Evolutionary conservation across 2,888 invertebrate species (phyloP).

Genomic region (Crepidodera aurea): DNA sequence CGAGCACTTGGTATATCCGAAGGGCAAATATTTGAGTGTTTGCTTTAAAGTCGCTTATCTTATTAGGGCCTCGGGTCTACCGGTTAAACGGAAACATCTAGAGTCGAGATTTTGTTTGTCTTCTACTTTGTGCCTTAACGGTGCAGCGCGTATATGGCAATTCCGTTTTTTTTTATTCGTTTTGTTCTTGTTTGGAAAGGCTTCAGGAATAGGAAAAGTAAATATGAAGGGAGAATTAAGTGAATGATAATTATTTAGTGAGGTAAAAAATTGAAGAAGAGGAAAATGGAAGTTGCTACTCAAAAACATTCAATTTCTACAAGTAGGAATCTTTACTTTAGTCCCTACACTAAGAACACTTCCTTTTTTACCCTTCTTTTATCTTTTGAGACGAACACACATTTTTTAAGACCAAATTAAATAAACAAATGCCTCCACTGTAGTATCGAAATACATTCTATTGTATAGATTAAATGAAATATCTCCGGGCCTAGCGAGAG

Average conservation of each 20-base stretch:
- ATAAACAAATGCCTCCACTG: slow-evolving; percentile 38
- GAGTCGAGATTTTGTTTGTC: slow-evolving; percentile 45
- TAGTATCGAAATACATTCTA: slow-evolving; percentile 18
- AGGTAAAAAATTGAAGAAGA: no score
- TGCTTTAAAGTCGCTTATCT: slow-evolving; percentile 53
- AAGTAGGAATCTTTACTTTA: no score
- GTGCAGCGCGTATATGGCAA: slow-evolving; percentile 28
- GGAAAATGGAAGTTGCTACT: no score
- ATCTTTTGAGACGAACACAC: no score
- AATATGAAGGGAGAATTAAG: slow-evolving; percentile 10
- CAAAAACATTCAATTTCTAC: no score
- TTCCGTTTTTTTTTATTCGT: slow-evolving; percentile 12
- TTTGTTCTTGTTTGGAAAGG: slow-evolving; percentile 8
- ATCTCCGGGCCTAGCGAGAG: slow-evolving; percentile 5
- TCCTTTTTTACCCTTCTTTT: no score
- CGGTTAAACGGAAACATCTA: slow-evolving; percentile 46
- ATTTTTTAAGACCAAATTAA: slow-evolving; percentile 40
- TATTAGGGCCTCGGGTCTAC: slow-evolving; percentile 46
- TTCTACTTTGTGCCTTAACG: slow-evolving; percentile 28
- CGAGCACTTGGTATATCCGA: slow-evolving; percentile 22
- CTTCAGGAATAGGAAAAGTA: not conserved
- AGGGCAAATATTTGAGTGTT: slow-evolving; percentile 44
- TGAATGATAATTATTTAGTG: not conserved
- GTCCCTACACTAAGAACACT: no score
- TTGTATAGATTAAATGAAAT: slow-evolving; percentile 36